Conservation (phyloP, 2,888 invertebrate genomes). For the Digitonthophagus gazella region DNA sequence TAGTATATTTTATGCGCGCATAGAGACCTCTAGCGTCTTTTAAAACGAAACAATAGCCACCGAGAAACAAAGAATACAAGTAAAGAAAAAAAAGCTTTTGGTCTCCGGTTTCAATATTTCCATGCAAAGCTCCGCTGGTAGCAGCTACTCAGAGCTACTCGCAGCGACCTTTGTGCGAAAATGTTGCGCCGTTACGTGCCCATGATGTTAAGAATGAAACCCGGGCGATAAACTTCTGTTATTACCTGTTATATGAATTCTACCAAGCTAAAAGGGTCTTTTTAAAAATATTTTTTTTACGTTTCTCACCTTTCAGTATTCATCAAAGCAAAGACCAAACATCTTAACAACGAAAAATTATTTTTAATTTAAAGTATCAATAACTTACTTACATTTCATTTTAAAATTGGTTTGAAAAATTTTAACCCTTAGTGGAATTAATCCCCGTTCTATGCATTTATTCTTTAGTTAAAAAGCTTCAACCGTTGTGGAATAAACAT, state of each 20-base stretch:
- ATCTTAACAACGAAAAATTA: too few species aligned
- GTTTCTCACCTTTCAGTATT: neutral
- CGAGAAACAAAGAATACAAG: neutral
- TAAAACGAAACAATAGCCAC: neutral
- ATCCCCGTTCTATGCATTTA: too few species aligned
- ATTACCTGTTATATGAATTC: neutral
- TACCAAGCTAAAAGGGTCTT: neutral
- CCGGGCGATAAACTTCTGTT: neutral
- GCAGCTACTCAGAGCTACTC: neutral
- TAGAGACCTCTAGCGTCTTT: neutral
- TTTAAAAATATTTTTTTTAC: neutral
- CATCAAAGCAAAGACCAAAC: too few species aligned
- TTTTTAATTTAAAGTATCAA: neutral
- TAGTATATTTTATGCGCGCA: neutral
- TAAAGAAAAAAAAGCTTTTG: neutral
- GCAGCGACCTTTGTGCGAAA: neutral
- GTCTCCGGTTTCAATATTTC: neutral
- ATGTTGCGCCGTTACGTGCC: neutral
- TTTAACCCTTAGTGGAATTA: too few species aligned
- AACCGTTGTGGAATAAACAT: neutral
- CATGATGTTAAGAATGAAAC: neutral
- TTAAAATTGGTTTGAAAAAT: too few species aligned
- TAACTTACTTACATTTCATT: too few species aligned
- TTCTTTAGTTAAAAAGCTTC: too few species aligned
- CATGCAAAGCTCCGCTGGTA: neutral